Percentiles rank a stretch among this genome's conserved stretches.
Evolutionary conservation across 2,888 invertebrate species (phyloP).

Genomic region (Leptothorax acervorum): DNA sequence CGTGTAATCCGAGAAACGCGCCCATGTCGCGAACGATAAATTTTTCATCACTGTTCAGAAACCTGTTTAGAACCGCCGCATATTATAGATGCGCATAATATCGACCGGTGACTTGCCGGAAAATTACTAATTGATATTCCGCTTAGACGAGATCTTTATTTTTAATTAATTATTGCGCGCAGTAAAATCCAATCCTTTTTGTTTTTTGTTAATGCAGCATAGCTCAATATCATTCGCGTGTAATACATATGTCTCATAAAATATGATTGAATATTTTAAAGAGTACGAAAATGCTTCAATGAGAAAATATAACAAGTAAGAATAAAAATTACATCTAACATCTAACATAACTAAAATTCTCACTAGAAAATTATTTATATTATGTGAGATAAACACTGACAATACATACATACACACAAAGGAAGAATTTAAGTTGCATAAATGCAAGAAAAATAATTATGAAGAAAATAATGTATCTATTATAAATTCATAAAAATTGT

Average conservation of each 20-base stretch:
- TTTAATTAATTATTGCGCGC: not conserved
- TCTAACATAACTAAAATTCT: not conserved
- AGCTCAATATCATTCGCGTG: not conserved
- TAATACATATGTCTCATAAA: not conserved
- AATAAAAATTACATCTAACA: not conserved
- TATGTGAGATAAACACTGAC: not conserved
- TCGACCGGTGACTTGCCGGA: conserved; percentile 35
- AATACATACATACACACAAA: not conserved
- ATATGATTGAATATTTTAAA: not conserved
- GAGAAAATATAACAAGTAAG: not conserved
- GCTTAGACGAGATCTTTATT: conserved; percentile 26
- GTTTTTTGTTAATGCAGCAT: not conserved
- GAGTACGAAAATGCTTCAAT: not conserved
- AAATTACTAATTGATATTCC: conserved; percentile 60
- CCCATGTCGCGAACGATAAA: conserved; percentile 49
- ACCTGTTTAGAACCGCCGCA: conserved; percentile 65
- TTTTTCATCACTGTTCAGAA: conserved; percentile 63
- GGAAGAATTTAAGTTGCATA: conserved; percentile 5
- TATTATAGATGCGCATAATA: conserved; percentile 49
- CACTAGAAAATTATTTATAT: not conserved
- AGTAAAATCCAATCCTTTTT: not conserved
- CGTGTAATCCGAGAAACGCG: conserved; percentile 64
- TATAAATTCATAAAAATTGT: conserved; percentile 11
- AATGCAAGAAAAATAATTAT: not conserved
- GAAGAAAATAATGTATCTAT: not conserved